Evolutionary conservation across 2,797 vertebrate genomes (phyloP).

Genomic region (Mionectes olivaceus): DNA sequence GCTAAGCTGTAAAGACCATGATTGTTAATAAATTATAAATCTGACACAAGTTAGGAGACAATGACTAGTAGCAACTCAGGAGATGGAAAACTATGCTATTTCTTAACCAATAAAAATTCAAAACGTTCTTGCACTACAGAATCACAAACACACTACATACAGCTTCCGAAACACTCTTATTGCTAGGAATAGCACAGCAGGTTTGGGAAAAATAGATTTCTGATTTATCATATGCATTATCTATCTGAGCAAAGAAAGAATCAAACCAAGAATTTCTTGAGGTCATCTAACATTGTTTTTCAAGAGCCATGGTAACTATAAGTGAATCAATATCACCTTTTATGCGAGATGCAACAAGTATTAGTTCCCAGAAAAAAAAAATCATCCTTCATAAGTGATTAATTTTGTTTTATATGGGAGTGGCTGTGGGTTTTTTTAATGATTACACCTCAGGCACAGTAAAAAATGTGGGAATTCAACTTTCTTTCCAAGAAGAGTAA

Average conservation of each 20-base stretch:
- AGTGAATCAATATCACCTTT: background rate
- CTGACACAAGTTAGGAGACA: background rate
- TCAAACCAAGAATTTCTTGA: background rate
- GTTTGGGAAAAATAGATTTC: background rate
- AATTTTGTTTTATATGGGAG: background rate
- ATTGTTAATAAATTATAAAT: conserved; percentile 44
- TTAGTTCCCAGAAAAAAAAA: background rate
- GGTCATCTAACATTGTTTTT: background rate
- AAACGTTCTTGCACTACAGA: background rate
- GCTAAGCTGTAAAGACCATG: background rate
- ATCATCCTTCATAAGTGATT: background rate
- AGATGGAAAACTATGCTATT: background rate
- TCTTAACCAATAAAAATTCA: background rate
- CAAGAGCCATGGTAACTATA: background rate
- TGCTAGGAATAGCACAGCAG: background rate
- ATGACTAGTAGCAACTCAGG: background rate
- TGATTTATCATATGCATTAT: background rate
- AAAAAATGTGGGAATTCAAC: background rate
- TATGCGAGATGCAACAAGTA: background rate
- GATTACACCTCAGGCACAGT: background rate
- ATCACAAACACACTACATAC: background rate
- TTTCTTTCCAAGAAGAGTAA: background rate
- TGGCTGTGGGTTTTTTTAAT: background rate
- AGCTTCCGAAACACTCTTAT: background rate
- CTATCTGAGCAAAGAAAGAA: background rate